phyloP scores from a whole-genome alignment of 1,140 invertebrate species.

The Caenorhabditis inopinata region DNA sequence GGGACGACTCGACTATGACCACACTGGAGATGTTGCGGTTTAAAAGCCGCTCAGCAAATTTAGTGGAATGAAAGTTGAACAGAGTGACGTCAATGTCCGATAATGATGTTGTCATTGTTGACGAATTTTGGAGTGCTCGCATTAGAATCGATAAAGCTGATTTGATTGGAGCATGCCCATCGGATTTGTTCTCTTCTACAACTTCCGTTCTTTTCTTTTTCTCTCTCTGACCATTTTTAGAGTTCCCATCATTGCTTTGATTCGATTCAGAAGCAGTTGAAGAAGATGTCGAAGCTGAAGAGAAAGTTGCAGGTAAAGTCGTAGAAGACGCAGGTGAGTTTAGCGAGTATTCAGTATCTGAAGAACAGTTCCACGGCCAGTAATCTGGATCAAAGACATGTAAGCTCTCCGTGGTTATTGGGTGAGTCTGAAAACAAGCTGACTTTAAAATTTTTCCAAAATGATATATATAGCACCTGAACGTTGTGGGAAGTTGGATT shows the following conservation, averaged over 20 bases:
- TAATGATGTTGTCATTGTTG: neutral
- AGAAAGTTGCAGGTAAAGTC: too few relatives aligned
- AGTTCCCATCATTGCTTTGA: neutral
- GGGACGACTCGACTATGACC: neutral
- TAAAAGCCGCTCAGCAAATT: neutral
- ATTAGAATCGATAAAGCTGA: neutral
- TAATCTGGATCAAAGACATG: neutral
- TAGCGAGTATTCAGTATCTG: too few relatives aligned
- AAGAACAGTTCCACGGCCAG: neutral
- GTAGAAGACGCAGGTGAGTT: too few relatives aligned
- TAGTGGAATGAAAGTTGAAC: constrained; percentile 2
- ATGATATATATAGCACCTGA: neutral
- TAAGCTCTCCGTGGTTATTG: neutral
- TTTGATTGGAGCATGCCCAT: constrained; percentile 5
- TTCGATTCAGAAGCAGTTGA: neutral
- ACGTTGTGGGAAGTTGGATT: neutral
- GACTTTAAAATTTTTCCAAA: neutral
- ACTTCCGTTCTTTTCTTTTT: neutral
- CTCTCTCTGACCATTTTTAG: neutral
- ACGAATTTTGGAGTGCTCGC: neutral
- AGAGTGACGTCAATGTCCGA: neutral
- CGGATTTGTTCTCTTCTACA: neutral
- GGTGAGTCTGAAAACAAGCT: neutral
- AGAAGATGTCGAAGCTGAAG: neutral
- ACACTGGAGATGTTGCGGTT: neutral